Conservation (phyloP, 2,888 invertebrate genomes). For the Sphaeridia pumilis region DNA sequence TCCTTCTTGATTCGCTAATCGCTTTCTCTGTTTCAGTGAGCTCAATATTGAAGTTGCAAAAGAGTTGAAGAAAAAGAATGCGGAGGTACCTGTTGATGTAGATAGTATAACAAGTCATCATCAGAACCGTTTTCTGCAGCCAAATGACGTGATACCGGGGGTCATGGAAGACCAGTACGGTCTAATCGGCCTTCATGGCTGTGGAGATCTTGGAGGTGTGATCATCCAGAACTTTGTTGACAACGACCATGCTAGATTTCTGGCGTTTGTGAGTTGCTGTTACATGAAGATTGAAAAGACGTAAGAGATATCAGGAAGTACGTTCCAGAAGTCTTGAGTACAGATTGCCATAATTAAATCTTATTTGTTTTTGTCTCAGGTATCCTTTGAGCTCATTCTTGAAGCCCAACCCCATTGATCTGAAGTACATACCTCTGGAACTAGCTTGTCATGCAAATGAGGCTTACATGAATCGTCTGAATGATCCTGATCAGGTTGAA, state of each 20-base stretch:
- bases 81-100: too few species aligned
- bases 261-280: conserved; percentile 80
- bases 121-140: conserved; percentile 1
- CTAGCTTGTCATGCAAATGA: conserved; percentile 82
- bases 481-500: conserved; percentile 46
- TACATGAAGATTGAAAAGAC: conserved; percentile 60
- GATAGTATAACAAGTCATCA: conserved; percentile 1
- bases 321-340: too few species aligned
- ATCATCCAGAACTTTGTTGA: conserved; percentile 60
- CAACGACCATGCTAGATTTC: conserved; percentile 52
- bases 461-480: conserved; percentile 56
- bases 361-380: conserved; percentile 40
- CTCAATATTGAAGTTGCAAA: conserved; percentile 53
- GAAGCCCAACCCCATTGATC: conserved; percentile 36
- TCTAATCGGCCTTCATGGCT: conserved; percentile 77
- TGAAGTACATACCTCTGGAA: conserved; percentile 66
- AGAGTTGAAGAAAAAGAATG: conserved; percentile 22
- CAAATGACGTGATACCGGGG: neutral
- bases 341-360: too few species aligned
- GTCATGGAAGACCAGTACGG: conserved; percentile 46
- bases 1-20: conserved; percentile 10
- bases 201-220: conserved; percentile 74
- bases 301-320: too few species aligned
- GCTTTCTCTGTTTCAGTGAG: conserved; percentile 47
- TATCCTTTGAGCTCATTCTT: conserved; percentile 65